Conservation (phyloP, 2,888 invertebrate genomes). For the Leptarthrus brevirostris region DNA sequence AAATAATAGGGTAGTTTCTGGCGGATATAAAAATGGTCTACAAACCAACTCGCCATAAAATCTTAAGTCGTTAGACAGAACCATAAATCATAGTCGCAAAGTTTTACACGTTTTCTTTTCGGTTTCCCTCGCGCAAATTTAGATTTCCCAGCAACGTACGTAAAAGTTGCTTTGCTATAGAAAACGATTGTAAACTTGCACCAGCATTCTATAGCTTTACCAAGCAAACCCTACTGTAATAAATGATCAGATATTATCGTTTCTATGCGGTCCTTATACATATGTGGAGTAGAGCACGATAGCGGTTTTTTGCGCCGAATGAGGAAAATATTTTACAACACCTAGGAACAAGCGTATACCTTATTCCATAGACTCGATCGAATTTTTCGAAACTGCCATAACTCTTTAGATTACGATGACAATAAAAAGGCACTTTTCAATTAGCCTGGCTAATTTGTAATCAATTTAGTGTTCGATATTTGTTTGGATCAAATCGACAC, state of each 20-base stretch:
- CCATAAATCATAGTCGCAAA: constrained; percentile 41
- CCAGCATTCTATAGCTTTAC: background rate
- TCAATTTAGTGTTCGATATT: constrained; percentile 9
- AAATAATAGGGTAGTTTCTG: constrained; percentile 19
- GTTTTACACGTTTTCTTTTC: constrained; percentile 29
- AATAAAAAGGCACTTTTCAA: constrained; percentile 30
- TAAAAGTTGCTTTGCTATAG: constrained; percentile 6
- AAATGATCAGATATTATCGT: constrained; percentile 39
- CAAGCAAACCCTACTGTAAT: constrained; percentile 9
- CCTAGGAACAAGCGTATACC: background rate
- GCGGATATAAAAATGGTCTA: constrained; percentile 32
- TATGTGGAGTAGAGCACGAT: background rate
- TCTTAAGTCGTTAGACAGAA: constrained; percentile 23
- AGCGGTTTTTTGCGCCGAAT: background rate
- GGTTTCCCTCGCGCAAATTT: constrained; percentile 8
- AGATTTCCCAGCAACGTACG: constrained; percentile 3
- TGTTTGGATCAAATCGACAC: constrained; percentile 10
- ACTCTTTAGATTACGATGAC: background rate
- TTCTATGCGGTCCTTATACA: constrained; percentile 17
- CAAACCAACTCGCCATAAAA: constrained; percentile 25
- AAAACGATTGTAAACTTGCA: constrained; percentile 16
- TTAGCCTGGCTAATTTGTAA: constrained; percentile 34
- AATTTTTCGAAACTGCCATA: background rate
- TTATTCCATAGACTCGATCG: background rate
- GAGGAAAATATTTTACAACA: constrained; percentile 9